phyloP scores from a whole-genome alignment of 2,113 vertebrate genomes.

The Meriones unguiculatus region DNA sequence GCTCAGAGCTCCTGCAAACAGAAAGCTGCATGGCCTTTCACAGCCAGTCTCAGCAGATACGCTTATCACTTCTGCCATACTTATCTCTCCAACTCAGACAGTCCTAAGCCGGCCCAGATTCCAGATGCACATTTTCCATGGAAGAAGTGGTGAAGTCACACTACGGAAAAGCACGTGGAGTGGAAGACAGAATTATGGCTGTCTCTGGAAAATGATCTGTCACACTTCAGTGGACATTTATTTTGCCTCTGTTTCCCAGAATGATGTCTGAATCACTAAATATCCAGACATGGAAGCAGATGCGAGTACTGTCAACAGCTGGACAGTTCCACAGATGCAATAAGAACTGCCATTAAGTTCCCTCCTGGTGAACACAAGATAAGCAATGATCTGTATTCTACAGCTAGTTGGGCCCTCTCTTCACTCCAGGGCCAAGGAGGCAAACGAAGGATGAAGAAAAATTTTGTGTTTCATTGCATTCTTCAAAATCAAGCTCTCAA shows the following conservation, averaged over 20 bases:
- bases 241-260: neutral
- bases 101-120: neutral
- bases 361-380: neutral
- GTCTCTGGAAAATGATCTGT: neutral
- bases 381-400: neutral
- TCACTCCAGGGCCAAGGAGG: neutral
- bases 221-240: neutral
- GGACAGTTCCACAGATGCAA: neutral
- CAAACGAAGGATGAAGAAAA: neutral
- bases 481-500: conserved; percentile 44
- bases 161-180: neutral
- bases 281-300: neutral
- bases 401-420: neutral
- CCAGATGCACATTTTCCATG: neutral
- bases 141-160: neutral
- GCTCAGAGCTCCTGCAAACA: neutral
- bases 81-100: neutral
- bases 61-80: neutral
- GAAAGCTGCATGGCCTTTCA: neutral
- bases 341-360: neutral
- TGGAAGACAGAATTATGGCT: neutral
- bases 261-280: neutral
- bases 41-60: neutral
- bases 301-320: neutral
- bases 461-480: neutral